Base-by-base conservation (phyloP, 2,888 invertebrate genomes). In the Anarsia innoxiella region DNA sequence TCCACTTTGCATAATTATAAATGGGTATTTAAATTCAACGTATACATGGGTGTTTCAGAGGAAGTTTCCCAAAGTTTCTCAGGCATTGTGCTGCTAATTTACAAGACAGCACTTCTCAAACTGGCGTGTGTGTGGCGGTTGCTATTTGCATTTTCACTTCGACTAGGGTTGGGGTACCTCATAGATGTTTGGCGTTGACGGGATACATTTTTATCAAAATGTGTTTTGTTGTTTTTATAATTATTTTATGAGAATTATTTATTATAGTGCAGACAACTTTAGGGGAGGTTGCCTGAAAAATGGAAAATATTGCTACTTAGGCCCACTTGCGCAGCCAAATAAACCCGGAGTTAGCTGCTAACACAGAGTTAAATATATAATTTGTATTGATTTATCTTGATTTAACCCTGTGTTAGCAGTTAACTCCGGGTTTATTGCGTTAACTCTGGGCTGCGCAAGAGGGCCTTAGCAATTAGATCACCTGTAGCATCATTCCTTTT, bases 81-180 rank as follows among this genome's bases (percentile, higher is more conserved):
- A 43, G 32, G 53, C 48, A 56, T 56, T 62, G 57, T 59, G 53
- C 50, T 42, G 53, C 51, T 59, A 59, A 64, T 64, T 62, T 59
- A 60, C 58, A 59, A 55, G 53, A 56, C 56, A 56, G 46, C 47
- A 45, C 56, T 49, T 44, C 36, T 36, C 38, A 51, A 61, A 62
- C 48, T 57, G 56, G 48, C 44, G 59, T 52, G 51, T 57, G 52
- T 53, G 52, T 39, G 44, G 40, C 45, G n/a, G n/a, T n/a, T n/a
- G 52, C 46, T 50, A 63, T 67, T 69, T 61, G 61, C 66, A 66
- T 64, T 52, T 51, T 39, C 47, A 38, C 49, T 45, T 41, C 29
- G 35, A 35, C n/a, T 19, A 29, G 36, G 39, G 16, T 11, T 8
- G 15, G 2, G 10, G 3, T 6, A 19, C 19, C 19, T 3, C 19